phyloP scores from a whole-genome alignment of 2,113 vertebrate species.

The Elgaria multicarinata region DNA sequence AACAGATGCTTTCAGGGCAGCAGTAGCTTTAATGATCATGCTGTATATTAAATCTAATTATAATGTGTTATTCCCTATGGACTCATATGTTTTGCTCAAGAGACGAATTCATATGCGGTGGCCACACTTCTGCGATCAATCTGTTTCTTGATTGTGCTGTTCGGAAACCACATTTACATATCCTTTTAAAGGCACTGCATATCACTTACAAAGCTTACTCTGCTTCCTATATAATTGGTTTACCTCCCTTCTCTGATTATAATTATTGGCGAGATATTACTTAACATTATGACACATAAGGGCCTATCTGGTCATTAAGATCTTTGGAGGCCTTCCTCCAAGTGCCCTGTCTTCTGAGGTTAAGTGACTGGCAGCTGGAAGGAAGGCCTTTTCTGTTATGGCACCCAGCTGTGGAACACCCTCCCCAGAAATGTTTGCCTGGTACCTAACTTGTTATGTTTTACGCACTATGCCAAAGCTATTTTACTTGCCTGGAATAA shows the following conservation, averaged over 20 bases:
- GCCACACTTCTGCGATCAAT: not conserved
- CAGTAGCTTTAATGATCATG: not conserved
- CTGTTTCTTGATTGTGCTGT: rapidly evolving
- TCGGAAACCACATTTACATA: conserved; percentile 1
- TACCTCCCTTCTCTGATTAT: not conserved
- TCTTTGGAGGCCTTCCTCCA: not conserved
- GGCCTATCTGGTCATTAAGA: not conserved
- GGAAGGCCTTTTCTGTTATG: not conserved
- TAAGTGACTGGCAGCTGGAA: not conserved
- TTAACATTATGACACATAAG: not conserved
- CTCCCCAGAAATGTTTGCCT: not conserved
- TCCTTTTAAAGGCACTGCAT: not conserved
- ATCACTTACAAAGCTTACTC: not conserved
- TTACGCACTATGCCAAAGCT: not conserved
- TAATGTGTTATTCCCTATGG: not conserved
- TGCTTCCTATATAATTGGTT: not conserved
- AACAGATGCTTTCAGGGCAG: conserved; percentile 1
- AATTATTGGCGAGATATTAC: not conserved
- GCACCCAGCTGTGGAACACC: not conserved
- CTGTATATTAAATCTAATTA: not conserved
- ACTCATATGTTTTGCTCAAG: not conserved
- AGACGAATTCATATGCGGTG: conserved; percentile 16
- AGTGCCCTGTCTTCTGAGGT: not conserved
- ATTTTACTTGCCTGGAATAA: not conserved
- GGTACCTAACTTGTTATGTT: not conserved